These are phyloP conservation scores for Clinocottus analis DNA, from an alignment of 2,113 vertebrate genomes.

Conservation along the genomic window DNA sequence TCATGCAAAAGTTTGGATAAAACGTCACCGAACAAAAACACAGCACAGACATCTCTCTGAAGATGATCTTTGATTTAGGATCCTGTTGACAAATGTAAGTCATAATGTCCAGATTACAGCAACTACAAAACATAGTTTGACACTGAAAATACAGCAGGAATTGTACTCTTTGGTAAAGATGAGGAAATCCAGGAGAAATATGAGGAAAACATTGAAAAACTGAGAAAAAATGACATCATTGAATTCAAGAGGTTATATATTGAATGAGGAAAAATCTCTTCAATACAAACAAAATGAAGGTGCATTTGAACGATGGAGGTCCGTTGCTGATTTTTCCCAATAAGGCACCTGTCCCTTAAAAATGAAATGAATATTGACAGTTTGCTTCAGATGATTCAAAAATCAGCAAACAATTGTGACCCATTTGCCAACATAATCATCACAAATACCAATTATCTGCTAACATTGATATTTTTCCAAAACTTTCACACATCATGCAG, in stretches of 20 bases:
- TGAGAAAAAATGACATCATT: slow-evolving; percentile 47
- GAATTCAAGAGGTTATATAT: slow-evolving; percentile 24
- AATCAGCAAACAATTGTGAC: slow-evolving; percentile 14
- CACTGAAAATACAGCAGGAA: slow-evolving; percentile 34
- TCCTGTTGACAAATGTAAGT: background rate
- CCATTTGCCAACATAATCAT: slow-evolving; percentile 16
- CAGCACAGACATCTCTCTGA: slow-evolving; percentile 44
- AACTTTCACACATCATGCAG: background rate
- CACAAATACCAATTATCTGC: background rate
- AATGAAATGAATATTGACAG: slow-evolving; percentile 52
- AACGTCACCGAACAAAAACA: slow-evolving; percentile 49
- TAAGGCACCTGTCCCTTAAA: slow-evolving; percentile 76
- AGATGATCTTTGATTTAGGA: slow-evolving; percentile 10
- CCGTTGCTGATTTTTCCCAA: slow-evolving; percentile 49
- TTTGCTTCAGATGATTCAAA: slow-evolving; percentile 41
- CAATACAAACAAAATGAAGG: slow-evolving; percentile 54
- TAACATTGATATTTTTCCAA: background rate
- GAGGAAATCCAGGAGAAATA: slow-evolving; percentile 30
- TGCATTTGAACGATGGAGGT: slow-evolving; percentile 63
- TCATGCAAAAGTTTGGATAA: slow-evolving; percentile 68
- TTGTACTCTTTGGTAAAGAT: slow-evolving; percentile 73
- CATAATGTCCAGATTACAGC: slow-evolving; percentile 5
- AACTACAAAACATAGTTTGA: slow-evolving; percentile 28
- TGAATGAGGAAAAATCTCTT: slow-evolving; percentile 33
- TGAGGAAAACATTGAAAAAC: slow-evolving; percentile 24